Base-by-base conservation (phyloP, 1,140 invertebrate species). In the Scaptomyza hsui region DNA sequence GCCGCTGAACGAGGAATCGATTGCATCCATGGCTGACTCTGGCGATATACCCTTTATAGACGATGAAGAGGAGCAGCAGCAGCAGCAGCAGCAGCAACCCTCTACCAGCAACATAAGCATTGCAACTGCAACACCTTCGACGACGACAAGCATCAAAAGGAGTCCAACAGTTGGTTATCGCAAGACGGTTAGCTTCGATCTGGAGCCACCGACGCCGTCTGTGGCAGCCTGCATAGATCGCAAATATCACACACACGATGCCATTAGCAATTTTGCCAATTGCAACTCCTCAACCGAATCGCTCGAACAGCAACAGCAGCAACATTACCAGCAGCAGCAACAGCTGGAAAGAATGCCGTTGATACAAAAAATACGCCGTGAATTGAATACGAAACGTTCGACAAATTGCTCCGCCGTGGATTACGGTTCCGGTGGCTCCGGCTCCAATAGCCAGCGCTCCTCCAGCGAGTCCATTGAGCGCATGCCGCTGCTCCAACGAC, bases 31-130 rank as follows among this genome's bases (percentile, higher is more conserved):
- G 51, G 86, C 82, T 5, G 77, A 86, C 21, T 81, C 78, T 1
- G 85, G 89, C 19, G 85, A 91, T 7, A 91, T 91, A 56, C 91
- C 91, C 13, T 91, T 90, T 15, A 91, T 91, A 24, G 91, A 91
- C 24, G 91, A 91, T 32, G 89, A 85, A 10, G 90, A 91, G 32
- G 82, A 80, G 56, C 75, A 78, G 19, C 72, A 72, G 10, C 76
- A 72, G 4, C 47, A 51, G n/a, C 65, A 51, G 12, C 59, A 41
- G 4, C 60, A 55, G 10, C 76, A 76, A 19, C 59, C 81, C 16
- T 61, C 59, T 26, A 44, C 37, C 61, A 70, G 19, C 26, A 55
- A 19, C 16, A 47, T 1, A 15, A 32, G 10, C 42, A 4, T n/a
- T 37, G 32, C 32, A 35, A n/a, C 32, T 35, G 26, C 10, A 53